Base-by-base conservation (phyloP, 2,888 invertebrate genomes). In the Drosophila rubida region DNA sequence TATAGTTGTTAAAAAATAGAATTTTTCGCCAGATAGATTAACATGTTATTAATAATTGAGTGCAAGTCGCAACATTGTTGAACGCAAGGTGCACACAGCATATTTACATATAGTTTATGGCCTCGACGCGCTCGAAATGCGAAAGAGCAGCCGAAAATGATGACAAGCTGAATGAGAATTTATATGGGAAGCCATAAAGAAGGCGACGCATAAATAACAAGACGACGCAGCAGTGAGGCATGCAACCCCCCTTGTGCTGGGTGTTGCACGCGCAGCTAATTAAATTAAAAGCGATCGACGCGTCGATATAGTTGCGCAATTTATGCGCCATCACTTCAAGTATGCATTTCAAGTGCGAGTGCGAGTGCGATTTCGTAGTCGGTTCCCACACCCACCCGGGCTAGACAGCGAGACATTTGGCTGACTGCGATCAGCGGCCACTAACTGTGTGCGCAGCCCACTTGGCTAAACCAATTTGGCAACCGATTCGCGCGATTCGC, bases 101-200 rank as follows among this genome's bases (percentile, higher is more conserved):
- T 37, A 6, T 37, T 14, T 37, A 14, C 13, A 11, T 41, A 46
- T 55, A 48, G 65, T 76, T 74, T 74, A 74, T 76, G 72, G 75
- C 58, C 45, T 9, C 64, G 77, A 48, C 25, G 23, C 22, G 71
- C 51, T 57, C 44, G 35, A 75, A 70, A 70, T 76, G 63, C 72
- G 5, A 53, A 25, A 55, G 50, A 46, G 25, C 32, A 44, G 7
- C 62, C 61, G 54, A 77, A 66, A 74, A 61, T 64, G 81, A 75
- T 84, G 89, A 83, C 89, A 83, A 62, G 50, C 85, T 53, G 57
- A 84, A 84, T 88, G 87, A 81, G 70, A 88, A 84, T 84, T 84
- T 84, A 84, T 84, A 87, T 84, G 83, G 69, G 89, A 84, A 84
- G 82, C 85, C 85, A 84, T 84, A 84, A 88, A 88, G 82, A 84